These are phyloP conservation scores for Venturia canescens DNA, from an alignment of 1,140 invertebrate species.

Conservation along the genomic window DNA sequence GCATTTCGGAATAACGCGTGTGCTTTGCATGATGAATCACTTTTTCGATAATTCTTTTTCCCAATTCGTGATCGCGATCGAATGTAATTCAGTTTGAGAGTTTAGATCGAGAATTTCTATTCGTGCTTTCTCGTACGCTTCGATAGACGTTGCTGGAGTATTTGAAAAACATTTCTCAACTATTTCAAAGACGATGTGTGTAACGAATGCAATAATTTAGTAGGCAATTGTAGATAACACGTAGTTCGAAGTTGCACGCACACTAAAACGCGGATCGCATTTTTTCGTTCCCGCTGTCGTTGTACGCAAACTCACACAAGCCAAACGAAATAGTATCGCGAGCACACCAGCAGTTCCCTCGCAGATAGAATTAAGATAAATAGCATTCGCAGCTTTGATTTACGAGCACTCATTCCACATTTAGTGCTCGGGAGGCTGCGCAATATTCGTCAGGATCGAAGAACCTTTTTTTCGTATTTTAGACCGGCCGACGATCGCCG, in stretches of 20 bases:
- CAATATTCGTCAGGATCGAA: slow-evolving; percentile 8
- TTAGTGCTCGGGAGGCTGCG: neutral
- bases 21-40: no score
- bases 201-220: slow-evolving; percentile 7
- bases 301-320: slow-evolving; percentile 34
- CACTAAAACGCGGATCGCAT: neutral
- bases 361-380: slow-evolving; percentile 67
- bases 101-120: no score
- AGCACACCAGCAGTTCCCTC: slow-evolving; percentile 51
- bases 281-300: neutral
- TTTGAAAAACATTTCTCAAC: no score
- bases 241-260: neutral
- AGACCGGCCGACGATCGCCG: no score
- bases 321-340: slow-evolving; percentile 43
- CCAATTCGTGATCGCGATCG: neutral
- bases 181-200: neutral
- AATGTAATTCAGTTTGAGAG: no score
- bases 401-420: slow-evolving; percentile 48
- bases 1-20: no score
- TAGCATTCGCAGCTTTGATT: slow-evolving; percentile 59
- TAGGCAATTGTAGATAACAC: neutral
- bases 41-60: neutral
- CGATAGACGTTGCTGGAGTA: no score
- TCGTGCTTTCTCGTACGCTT: no score
- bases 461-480: neutral